These are phyloP conservation scores for Lichenostomus cassidix DNA, from an alignment of 2,113 vertebrate species.

Conservation along the genomic window DNA sequence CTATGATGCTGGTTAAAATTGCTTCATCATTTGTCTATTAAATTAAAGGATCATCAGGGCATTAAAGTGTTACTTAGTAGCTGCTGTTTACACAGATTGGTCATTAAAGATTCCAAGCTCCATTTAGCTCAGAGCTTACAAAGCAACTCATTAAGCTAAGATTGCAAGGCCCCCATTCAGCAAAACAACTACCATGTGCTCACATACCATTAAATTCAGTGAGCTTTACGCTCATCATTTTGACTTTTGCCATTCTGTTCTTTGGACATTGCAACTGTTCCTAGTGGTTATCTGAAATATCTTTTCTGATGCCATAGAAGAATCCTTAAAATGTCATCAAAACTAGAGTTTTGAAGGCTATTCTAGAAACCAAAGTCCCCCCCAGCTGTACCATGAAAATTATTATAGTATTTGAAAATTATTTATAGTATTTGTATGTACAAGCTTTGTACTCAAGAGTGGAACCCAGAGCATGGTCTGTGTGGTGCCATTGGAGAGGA, in stretches of 20 bases:
- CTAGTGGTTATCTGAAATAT: background rate
- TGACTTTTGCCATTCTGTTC: background rate
- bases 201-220: background rate
- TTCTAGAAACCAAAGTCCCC: background rate
- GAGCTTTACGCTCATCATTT: background rate
- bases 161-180: background rate
- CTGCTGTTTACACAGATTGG: conserved; percentile 52
- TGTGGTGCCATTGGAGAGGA: background rate
- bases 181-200: background rate
- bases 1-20: conserved; percentile 23
- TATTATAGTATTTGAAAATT: background rate
- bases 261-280: background rate
- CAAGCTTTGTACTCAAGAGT: background rate
- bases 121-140: conserved; percentile 36
- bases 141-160: conserved; percentile 23
- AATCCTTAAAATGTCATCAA: background rate
- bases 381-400: background rate
- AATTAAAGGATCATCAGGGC: conserved; percentile 58
- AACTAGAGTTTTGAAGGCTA: background rate
- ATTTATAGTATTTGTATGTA: background rate
- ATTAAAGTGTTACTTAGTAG: conserved; percentile 50
- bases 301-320: background rate
- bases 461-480: background rate
- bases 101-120: conserved; percentile 51
- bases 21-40: conserved; percentile 30